Evolutionary conservation across 2,888 invertebrate genomes (phyloP).

Genomic region (Deilephila porcellus): DNA sequence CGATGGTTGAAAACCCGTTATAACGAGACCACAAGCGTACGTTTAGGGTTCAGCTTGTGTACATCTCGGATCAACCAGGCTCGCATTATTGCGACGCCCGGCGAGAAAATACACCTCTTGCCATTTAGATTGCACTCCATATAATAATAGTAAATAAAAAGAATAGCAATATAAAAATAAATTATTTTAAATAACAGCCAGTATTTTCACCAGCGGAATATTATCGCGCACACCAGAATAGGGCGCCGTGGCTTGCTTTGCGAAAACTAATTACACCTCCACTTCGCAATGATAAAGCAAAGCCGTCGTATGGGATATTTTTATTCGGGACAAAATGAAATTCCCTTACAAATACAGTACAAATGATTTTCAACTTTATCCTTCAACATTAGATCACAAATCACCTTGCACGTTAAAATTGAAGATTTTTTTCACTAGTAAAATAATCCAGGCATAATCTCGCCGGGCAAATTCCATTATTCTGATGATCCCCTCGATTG

Average conservation of each 20-base stretch:
- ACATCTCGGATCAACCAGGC: too few species aligned
- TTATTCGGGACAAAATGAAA: constrained; percentile 83
- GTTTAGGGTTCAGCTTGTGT: too few species aligned
- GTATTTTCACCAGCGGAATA: too few species aligned
- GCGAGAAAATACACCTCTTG: too few species aligned
- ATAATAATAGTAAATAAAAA: too few species aligned
- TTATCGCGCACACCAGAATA: constrained; percentile 57
- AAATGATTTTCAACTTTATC: constrained; percentile 46
- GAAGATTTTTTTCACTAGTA: constrained; percentile 71
- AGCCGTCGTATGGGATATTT: constrained; percentile 83
- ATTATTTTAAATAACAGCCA: not conserved
- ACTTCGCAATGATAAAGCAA: constrained; percentile 84
- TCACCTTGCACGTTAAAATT: constrained; percentile 40
- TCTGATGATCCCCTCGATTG: constrained; percentile 74
- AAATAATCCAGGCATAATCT: constrained; percentile 83
- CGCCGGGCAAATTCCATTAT: constrained; percentile 82
- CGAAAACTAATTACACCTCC: constrained; percentile 82
- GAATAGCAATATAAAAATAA: too few species aligned
- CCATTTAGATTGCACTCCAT: too few species aligned
- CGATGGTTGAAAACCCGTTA: too few species aligned
- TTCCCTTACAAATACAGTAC: constrained; percentile 51
- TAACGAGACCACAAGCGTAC: too few species aligned
- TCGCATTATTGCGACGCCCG: too few species aligned
- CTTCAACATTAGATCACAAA: constrained; percentile 31
- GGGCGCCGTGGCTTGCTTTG: constrained; percentile 63